phyloP scores from a whole-genome alignment of 2,113 vertebrate species.

The Pedionomus torquatus region DNA sequence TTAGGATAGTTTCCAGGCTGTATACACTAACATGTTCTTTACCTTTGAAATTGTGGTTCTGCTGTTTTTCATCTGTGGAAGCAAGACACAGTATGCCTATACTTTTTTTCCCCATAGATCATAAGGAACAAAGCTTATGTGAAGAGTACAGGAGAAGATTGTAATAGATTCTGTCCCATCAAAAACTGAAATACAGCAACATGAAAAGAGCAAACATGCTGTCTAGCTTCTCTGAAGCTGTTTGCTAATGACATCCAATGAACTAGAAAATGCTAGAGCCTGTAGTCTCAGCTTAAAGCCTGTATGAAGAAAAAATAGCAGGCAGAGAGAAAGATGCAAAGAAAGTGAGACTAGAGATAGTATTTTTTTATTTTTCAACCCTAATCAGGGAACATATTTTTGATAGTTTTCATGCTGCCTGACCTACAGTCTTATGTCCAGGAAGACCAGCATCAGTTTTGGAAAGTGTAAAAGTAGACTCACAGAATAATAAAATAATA shows the following conservation, averaged over 20 bases:
- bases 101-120: not conserved
- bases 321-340: not conserved
- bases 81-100: not conserved
- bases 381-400: not conserved
- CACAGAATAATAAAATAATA: not conserved
- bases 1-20: not conserved
- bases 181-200: not conserved
- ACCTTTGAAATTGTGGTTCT: not conserved
- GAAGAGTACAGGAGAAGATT: not conserved
- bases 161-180: constrained; percentile 21
- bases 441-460: not conserved
- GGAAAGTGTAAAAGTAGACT: not conserved
- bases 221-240: constrained; percentile 18
- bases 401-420: not conserved
- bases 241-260: constrained; percentile 37
- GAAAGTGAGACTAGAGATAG: not conserved
- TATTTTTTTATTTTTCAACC: not conserved
- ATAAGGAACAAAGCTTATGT: constrained; percentile 22
- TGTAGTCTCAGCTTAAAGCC: not conserved
- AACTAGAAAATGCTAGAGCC: constrained; percentile 15
- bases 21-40: not conserved
- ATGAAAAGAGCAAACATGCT: constrained; percentile 26
- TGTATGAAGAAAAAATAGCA: not conserved
- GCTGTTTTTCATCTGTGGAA: not conserved
- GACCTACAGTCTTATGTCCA: not conserved